phyloP scores from a whole-genome alignment of 2,888 invertebrate species.

The Hylaea fasciaria region DNA sequence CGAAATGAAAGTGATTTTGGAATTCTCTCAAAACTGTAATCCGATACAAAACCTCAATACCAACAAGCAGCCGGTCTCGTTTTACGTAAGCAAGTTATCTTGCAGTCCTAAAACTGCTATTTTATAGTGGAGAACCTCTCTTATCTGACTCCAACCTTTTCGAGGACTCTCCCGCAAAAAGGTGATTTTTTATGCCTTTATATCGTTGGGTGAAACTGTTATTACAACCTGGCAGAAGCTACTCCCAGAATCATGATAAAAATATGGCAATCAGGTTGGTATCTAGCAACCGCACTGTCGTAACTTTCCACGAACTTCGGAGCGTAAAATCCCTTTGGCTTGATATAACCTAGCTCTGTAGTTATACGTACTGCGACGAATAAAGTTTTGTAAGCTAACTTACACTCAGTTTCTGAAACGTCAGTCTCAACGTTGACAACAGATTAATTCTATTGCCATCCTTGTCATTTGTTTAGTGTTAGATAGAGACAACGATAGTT shows the following conservation, averaged over 20 bases:
- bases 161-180: conserved; percentile 19
- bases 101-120: conserved; percentile 23
- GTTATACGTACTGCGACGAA: conserved; percentile 1
- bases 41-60: conserved; percentile 14
- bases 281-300: conserved; percentile 2
- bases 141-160: conserved; percentile 26
- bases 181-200: conserved; percentile 21
- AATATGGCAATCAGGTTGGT: conserved; percentile 18
- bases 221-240: not conserved
- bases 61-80: conserved; percentile 3
- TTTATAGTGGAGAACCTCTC: conserved; percentile 24
- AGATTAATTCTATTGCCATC: too few species aligned
- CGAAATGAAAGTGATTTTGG: not conserved
- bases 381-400: not conserved
- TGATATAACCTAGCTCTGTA: conserved; percentile 7
- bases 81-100: conserved; percentile 26
- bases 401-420: too few species aligned
- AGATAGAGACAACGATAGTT: too few species aligned
- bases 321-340: conserved; percentile 10
- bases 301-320: conserved; percentile 13
- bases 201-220: conserved; percentile 2
- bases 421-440: too few species aligned
- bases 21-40: conserved; percentile 7
- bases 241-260: conserved; percentile 11
- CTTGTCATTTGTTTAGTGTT: too few species aligned